A percentile compares a stretch with the other conserved stretches of the same genome.
Evolutionary conservation across 1,140 invertebrate species (phyloP).

Genomic region (Danaus plexippus): DNA sequence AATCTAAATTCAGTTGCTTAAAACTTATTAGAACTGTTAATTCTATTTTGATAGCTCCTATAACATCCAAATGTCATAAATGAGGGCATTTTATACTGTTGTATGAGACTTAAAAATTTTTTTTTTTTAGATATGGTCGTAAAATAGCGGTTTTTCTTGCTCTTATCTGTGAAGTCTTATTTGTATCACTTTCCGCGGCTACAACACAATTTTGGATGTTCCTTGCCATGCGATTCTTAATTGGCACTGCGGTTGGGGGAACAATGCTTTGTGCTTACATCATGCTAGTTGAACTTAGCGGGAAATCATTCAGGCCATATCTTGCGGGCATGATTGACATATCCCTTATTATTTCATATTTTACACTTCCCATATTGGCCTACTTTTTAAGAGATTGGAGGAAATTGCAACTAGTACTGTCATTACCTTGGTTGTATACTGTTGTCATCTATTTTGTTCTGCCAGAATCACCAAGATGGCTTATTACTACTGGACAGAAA

Average conservation of each 20-base stretch:
- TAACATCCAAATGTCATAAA: too few species aligned
- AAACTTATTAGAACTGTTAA: too few species aligned
- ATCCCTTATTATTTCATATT: slow-evolving; percentile 64
- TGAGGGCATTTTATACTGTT: too few species aligned
- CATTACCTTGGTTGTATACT: slow-evolving; percentile 66
- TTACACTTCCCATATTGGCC: slow-evolving; percentile 75
- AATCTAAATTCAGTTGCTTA: background rate
- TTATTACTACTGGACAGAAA: slow-evolving; percentile 50
- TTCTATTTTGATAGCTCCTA: too few species aligned
- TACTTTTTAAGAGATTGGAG: slow-evolving; percentile 78
- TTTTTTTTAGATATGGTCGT: slow-evolving; percentile 73
- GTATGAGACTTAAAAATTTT: background rate
- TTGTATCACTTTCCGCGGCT: slow-evolving; percentile 73
- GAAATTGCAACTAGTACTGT: slow-evolving; percentile 75
- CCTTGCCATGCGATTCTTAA: slow-evolving; percentile 72
- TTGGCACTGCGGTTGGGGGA: slow-evolving; percentile 73
- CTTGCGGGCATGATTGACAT: slow-evolving; percentile 40
- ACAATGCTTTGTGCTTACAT: slow-evolving; percentile 75
- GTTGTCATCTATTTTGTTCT: slow-evolving; percentile 45
- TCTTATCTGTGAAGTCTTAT: slow-evolving; percentile 70
- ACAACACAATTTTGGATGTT: slow-evolving; percentile 75
- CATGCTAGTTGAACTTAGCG: slow-evolving; percentile 65
- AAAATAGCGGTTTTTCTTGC: slow-evolving; percentile 73
- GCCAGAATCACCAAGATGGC: slow-evolving; percentile 61
- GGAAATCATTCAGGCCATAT: slow-evolving; percentile 55